phyloP scores from a whole-genome alignment of 2,797 vertebrate species.

The Halcyon smyrnensis region DNA sequence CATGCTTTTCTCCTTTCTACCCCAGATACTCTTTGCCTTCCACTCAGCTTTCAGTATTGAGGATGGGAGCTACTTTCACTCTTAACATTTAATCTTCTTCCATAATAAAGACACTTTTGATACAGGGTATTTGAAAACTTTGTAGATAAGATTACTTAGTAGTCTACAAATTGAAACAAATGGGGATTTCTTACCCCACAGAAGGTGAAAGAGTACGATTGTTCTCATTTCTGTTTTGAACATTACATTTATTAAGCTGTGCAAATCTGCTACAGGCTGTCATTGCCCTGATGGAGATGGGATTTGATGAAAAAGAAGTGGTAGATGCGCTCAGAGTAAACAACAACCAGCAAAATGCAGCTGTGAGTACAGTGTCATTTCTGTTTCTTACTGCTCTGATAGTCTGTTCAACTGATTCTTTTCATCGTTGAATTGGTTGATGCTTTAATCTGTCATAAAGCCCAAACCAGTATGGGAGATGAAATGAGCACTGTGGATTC shows the following conservation, averaged over 20 bases:
- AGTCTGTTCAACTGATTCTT: neutral
- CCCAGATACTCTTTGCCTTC: neutral
- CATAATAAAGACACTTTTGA: neutral
- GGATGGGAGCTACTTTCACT: neutral
- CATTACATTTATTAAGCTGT: neutral
- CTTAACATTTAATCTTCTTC: neutral
- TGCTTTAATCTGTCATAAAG: neutral
- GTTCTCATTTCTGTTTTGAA: neutral
- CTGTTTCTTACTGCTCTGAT: neutral
- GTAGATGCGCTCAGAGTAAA: slow-evolving; percentile 94
- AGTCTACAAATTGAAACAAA: neutral
- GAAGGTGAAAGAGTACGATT: neutral
- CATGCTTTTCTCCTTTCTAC: neutral
- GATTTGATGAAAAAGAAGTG: slow-evolving; percentile 97
- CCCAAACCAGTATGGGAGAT: neutral
- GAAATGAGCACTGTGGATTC: neutral
- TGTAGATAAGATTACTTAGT: neutral
- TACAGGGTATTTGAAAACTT: neutral
- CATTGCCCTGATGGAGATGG: slow-evolving; percentile 98
- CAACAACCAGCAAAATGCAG: slow-evolving; percentile 96
- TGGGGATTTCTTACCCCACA: neutral
- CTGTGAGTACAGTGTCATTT: slow-evolving; percentile 81
- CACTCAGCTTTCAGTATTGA: neutral
- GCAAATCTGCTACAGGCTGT: slow-evolving; percentile 84
- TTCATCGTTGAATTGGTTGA: neutral